Evolutionary conservation across 2,113 vertebrate genomes (phyloP), one percentile per base, ranked within the genome.

Genomic region (Potamarius usumacintae): DNA sequence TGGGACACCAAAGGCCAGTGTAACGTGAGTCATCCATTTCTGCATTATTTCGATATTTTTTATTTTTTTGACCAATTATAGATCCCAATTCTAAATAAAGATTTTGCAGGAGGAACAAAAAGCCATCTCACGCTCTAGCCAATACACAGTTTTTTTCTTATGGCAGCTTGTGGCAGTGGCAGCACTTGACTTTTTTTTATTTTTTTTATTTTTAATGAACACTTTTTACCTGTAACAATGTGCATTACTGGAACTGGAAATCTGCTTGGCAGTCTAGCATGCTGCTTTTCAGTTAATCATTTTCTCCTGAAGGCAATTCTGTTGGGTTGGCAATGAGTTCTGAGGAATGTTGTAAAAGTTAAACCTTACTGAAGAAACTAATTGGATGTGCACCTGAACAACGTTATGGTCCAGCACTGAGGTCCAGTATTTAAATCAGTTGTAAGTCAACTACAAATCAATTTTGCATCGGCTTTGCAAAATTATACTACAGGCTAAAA

Each of bases 161-260:
- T 80, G 81, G 72, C 85, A 80, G 85, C 88, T 79, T 69, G 42
- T 77, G 27, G 53, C 50, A 77, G 58, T 77, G 27, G 53, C 50
- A 77, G 58, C 69, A 83, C 50, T 84, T 42, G 60, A 20, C 30
- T 50, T 3, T 72, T 15, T 69, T 69, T 71, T 30, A 34, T 3
- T 72, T 15, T 69, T 69, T 71, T 30, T 27, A 30, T 30, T 67
- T 27, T 63, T 7, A 10, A 72, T 17, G 42, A 42, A 34, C 67
- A 85, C 30, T 11, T 62, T 71, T n/a, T 78, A 63, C 76, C 52
- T 67, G 60, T 30, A n/a, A 65, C 65, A 30, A 65, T 63, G 42
- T 65, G 71, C 84, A 63, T 86, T 52, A 15, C 69, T 88, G 71
- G 57, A 89, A 86, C 88, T 89, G 88, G 84, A 89, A 89, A 83